phyloP scores from a whole-genome alignment of 1,140 invertebrate genomes.

The Zeugodacus cucurbitae region DNA sequence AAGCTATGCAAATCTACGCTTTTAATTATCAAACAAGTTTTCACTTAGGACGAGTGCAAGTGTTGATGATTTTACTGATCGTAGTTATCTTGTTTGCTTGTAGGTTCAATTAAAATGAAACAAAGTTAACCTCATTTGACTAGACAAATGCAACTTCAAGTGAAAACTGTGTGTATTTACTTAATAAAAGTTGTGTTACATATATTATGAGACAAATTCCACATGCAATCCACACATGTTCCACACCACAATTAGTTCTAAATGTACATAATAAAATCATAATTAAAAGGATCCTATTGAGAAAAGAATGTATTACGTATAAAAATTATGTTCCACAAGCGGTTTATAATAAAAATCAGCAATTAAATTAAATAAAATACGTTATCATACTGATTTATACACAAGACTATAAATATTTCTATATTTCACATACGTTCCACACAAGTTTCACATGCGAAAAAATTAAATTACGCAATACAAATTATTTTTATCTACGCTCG shows the following conservation, averaged over 20 bases:
- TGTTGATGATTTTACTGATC: not conserved
- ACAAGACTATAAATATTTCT: no score
- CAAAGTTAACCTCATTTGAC: not conserved
- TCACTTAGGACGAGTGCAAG: not conserved
- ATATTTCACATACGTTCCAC: not conserved
- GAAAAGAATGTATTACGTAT: no score
- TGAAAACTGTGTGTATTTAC: no score
- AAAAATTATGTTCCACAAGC: not conserved
- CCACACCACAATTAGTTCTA: not conserved
- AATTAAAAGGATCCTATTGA: no score
- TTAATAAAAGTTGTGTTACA: not conserved
- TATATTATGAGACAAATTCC: not conserved
- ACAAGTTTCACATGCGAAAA: not conserved
- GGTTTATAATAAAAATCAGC: no score
- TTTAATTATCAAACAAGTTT: slow-evolving; percentile 19
- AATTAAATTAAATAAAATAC: no score
- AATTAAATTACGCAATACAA: no score
- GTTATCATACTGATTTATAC: no score
- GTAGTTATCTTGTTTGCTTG: not conserved
- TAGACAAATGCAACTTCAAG: no score
- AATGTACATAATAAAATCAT: no score
- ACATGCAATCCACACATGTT: not conserved
- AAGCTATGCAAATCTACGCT: not conserved
- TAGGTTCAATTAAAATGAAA: not conserved
- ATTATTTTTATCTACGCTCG: no score